These are phyloP conservation scores for Scleropages formosus DNA, from an alignment of 2,797 vertebrate species.

Conservation along the genomic window DNA sequence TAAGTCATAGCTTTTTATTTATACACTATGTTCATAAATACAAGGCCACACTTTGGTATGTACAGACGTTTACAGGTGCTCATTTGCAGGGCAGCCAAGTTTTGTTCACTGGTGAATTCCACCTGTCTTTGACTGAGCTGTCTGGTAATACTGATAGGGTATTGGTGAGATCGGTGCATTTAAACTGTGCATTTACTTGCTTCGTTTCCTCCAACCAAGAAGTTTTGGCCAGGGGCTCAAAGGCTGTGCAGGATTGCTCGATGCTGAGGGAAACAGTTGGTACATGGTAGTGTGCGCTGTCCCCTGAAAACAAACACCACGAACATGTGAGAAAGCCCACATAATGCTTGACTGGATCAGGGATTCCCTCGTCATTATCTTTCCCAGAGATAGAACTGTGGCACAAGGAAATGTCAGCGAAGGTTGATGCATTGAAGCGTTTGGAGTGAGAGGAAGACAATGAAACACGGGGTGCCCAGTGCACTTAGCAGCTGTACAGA, in stretches of 20 bases:
- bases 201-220: not conserved
- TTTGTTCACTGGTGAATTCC: too few relatives aligned
- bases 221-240: too few relatives aligned
- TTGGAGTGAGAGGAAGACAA: not conserved
- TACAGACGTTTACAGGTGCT: conserved; percentile 40
- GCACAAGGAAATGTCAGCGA: not conserved
- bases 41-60: conserved; percentile 38
- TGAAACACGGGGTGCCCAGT: not conserved
- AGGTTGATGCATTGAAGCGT: not conserved
- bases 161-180: too few relatives aligned
- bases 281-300: not conserved
- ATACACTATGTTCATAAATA: conserved; percentile 52
- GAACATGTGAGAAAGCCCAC: not conserved
- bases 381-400: too few relatives aligned
- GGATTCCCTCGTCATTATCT: not conserved
- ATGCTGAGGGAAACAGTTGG: not conserved
- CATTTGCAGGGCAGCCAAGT: not conserved
- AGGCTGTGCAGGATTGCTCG: too few relatives aligned
- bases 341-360: not conserved
- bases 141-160: not conserved
- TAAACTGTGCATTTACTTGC: not conserved
- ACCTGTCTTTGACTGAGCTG: not conserved
- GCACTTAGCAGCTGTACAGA: too few relatives aligned
- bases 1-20: conserved; percentile 41
- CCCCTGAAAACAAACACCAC: not conserved